Conservation (phyloP, 30 jellyfish, hydroid and myxozoan species). For the Sanderia malayensis region DNA sequence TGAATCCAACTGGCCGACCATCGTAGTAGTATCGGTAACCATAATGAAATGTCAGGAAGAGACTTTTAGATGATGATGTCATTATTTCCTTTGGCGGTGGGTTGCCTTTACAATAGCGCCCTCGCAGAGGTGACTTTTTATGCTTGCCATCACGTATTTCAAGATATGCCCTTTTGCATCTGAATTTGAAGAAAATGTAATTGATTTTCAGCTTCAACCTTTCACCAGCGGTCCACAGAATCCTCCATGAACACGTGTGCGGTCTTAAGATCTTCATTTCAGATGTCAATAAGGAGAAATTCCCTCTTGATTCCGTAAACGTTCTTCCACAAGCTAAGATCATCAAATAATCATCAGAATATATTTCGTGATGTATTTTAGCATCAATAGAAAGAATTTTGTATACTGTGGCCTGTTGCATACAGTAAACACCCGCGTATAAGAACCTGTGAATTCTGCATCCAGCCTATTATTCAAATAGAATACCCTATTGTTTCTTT, state of each 20-base stretch:
- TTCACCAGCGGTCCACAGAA: constrained; percentile 57
- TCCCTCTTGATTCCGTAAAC: constrained; percentile 35
- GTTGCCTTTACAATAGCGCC: constrained; percentile 54
- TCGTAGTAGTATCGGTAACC: constrained; percentile 45
- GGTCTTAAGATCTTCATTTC: constrained; percentile 1
- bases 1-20: constrained; percentile 46
- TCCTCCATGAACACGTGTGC: constrained; percentile 52
- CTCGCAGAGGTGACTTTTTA: constrained; percentile 21
- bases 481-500: no score
- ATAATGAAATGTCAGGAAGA: constrained; percentile 54
- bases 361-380: no score
- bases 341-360: no score
- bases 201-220: constrained; percentile 16
- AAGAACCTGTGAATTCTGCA: no score
- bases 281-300: constrained; percentile 41
- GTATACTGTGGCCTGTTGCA: no score
- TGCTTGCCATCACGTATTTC: constrained; percentile 55
- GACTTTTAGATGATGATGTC: constrained; percentile 6
- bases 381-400: no score
- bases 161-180: constrained; percentile 36
- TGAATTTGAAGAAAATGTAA: constrained; percentile 23
- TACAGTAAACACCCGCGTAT: no score
- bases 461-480: no score
- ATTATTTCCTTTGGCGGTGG: constrained; percentile 33
- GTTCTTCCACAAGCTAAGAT: constrained; percentile 63